These are phyloP conservation scores for Phainopepla nitens DNA, from an alignment of 2,113 vertebrate genomes.

Conservation along the genomic window DNA sequence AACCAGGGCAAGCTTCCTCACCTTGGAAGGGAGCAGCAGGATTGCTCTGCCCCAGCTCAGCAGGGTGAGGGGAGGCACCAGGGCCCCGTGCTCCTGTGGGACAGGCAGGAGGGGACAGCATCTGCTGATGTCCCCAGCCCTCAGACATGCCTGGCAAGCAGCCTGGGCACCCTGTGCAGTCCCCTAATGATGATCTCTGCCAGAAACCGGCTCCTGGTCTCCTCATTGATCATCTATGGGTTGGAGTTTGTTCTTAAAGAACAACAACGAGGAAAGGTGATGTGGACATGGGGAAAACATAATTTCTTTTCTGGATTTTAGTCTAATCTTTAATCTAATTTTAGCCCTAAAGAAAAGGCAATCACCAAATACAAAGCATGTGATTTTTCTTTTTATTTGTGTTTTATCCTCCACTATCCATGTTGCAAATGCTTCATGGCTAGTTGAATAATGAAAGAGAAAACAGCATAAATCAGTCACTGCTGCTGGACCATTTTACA, in stretches of 20 bases:
- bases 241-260: neutral
- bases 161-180: neutral
- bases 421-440: neutral
- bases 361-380: neutral
- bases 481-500: neutral
- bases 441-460: neutral
- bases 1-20: neutral
- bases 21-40: rapidly evolving
- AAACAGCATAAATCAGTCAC: neutral
- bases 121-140: neutral
- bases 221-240: neutral
- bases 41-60: neutral
- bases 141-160: rapidly evolving
- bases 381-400: neutral
- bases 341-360: neutral
- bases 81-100: neutral
- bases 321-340: neutral
- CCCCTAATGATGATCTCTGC: neutral
- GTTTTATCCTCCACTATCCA: neutral
- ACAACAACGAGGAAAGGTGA: neutral
- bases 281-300: neutral
- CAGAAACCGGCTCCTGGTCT: neutral
- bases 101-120: neutral
- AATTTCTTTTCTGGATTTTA: neutral
- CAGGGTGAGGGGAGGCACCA: neutral